Conservation (phyloP, 2,888 invertebrate species). For the Erebia palarica region DNA sequence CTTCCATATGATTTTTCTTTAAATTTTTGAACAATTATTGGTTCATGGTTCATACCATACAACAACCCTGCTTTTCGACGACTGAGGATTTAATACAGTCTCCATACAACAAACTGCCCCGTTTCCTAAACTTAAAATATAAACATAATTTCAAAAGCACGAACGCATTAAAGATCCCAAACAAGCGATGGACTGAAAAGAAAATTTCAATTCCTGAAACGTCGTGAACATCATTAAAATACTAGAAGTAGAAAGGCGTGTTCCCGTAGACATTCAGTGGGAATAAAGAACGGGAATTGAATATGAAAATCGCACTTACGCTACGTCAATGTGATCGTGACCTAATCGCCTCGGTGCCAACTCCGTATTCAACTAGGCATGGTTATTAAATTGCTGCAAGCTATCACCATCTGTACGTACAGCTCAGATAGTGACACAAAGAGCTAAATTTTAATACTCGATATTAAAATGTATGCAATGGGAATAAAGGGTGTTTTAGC, state of each 20-base stretch:
- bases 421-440: constrained; percentile 31
- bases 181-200: constrained; percentile 27
- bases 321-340: constrained; percentile 42
- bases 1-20: too few species aligned
- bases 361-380: constrained; percentile 44
- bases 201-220: constrained; percentile 41
- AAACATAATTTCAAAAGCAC: not conserved
- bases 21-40: too few species aligned
- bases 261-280: constrained; percentile 42
- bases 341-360: constrained; percentile 42
- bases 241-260: constrained; percentile 42
- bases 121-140: not conserved
- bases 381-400: constrained; percentile 67
- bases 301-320: constrained; percentile 42
- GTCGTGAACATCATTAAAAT: constrained; percentile 43
- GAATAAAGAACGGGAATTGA: constrained; percentile 43
- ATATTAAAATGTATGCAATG: constrained; percentile 19
- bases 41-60: too few species aligned
- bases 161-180: constrained; percentile 7
- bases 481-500: constrained; percentile 21
- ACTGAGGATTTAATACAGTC: too few species aligned
- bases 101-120: too few species aligned
- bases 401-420: constrained; percentile 65
- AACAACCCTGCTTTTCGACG: too few species aligned
- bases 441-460: constrained; percentile 23